Evolutionary conservation across 2,113 vertebrate species (phyloP).

Genomic region (Albula glossodonta): DNA sequence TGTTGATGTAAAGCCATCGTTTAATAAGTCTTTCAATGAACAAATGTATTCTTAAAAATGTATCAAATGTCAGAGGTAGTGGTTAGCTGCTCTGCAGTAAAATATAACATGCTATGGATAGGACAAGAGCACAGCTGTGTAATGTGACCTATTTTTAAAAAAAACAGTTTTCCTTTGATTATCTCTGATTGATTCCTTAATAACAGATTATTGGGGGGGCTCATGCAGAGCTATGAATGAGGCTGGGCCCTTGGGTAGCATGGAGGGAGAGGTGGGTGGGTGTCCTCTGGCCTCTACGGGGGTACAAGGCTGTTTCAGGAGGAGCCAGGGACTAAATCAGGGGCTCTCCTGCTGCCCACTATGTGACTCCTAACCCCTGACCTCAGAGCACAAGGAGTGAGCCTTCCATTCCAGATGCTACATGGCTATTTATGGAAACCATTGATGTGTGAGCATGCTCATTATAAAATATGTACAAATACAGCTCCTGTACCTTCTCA

Average conservation of each 20-base stretch:
- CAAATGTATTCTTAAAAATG: background rate
- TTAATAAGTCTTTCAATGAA: background rate
- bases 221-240: conserved; percentile 50
- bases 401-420: conserved; percentile 32
- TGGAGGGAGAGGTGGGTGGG: background rate
- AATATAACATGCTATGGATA: background rate
- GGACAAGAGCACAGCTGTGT: conserved; percentile 41
- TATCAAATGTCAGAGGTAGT: background rate
- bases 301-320: background rate
- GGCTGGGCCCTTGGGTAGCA: conserved; percentile 23
- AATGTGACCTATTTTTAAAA: conserved; percentile 53
- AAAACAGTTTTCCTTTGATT: conserved; percentile 52
- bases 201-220: conserved; percentile 54
- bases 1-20: background rate
- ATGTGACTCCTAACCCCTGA: conserved; percentile 26
- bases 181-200: conserved; percentile 53
- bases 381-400: conserved; percentile 32
- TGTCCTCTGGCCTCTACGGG: background rate
- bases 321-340: background rate
- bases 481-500: background rate
- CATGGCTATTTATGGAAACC: conserved; percentile 32
- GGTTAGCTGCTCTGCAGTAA: background rate
- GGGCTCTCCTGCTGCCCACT: background rate
- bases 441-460: background rate
- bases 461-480: background rate